phyloP scores from a whole-genome alignment of 2,888 invertebrate species.

The Theretra japonica region DNA sequence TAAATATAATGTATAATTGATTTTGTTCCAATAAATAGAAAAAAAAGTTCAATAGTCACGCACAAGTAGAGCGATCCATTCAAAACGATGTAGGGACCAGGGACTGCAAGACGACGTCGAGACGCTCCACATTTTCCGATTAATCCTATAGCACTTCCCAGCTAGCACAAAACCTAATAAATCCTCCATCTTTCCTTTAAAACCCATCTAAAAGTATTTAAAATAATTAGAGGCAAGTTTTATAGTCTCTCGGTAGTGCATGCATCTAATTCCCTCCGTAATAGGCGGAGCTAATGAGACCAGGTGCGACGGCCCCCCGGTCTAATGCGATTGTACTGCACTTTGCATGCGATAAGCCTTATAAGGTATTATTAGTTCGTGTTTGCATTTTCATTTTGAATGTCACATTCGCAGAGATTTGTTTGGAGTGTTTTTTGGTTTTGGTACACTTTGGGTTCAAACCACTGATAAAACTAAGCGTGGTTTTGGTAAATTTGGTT shows the following conservation, averaged over 20 bases:
- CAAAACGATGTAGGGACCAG: too few relatives aligned
- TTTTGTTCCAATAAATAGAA: too few relatives aligned
- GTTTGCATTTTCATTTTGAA: background rate
- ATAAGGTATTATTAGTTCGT: background rate
- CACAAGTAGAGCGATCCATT: too few relatives aligned
- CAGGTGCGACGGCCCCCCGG: slow-evolving; percentile 1
- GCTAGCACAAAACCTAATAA: background rate
- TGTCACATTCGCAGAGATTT: background rate
- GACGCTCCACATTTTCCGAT: too few relatives aligned
- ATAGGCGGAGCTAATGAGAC: slow-evolving; percentile 14
- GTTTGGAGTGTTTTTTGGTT: background rate
- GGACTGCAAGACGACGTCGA: too few relatives aligned
- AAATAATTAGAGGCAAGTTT: slow-evolving; percentile 15
- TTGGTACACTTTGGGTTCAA: too few relatives aligned
- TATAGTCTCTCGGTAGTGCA: slow-evolving; percentile 8
- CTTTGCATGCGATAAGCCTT: slow-evolving; percentile 22
- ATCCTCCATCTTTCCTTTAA: background rate
- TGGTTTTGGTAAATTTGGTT: too few relatives aligned
- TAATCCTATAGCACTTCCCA: too few relatives aligned
- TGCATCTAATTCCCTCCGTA: slow-evolving; percentile 10
- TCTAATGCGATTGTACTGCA: slow-evolving; percentile 21
- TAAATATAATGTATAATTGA: too few relatives aligned
- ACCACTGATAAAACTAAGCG: too few relatives aligned
- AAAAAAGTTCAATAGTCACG: too few relatives aligned
- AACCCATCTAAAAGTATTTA: background rate